phyloP scores from a whole-genome alignment of 2,888 invertebrate genomes.

The Trypoxylon attenuatum region DNA sequence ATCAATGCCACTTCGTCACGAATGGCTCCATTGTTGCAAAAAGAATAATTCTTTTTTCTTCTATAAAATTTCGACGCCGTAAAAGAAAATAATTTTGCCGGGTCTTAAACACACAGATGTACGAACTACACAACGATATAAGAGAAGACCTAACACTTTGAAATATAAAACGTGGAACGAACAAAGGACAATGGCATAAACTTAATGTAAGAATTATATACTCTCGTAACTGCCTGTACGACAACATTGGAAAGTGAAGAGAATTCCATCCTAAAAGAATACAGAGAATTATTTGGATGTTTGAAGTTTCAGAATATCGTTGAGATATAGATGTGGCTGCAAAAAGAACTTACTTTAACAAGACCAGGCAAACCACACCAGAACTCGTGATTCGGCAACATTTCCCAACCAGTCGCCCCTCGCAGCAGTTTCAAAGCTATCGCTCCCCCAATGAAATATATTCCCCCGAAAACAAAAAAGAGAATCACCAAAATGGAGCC shows the following conservation, averaged over 20 bases:
- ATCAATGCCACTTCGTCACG: neutral
- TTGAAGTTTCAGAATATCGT: neutral
- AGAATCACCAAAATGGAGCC: conserved; percentile 81
- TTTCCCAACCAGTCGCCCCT: conserved; percentile 84
- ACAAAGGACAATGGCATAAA: too few relatives aligned
- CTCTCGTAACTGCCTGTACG: conserved; percentile 77
- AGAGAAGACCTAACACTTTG: neutral
- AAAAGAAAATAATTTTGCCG: too few relatives aligned
- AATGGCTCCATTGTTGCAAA: neutral
- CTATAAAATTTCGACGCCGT: too few relatives aligned
- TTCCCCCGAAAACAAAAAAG: conserved; percentile 77
- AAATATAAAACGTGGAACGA: too few relatives aligned
- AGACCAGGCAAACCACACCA: conserved; percentile 83
- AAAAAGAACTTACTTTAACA: conserved; percentile 78
- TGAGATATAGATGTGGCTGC: neutral
- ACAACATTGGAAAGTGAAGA: conserved; percentile 79
- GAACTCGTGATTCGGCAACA: conserved; percentile 84
- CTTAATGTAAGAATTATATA: too few relatives aligned
- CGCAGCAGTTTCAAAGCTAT: conserved; percentile 80
- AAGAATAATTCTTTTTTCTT: too few relatives aligned
- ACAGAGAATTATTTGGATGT: conserved; percentile 1
- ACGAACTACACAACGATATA: too few relatives aligned
- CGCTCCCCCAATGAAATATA: conserved; percentile 82
- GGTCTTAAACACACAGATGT: too few relatives aligned
- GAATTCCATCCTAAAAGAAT: conserved; percentile 80